Evolutionary conservation across 2,797 vertebrate species (phyloP).

Genomic region (Protosalanx chinensis): DNA sequence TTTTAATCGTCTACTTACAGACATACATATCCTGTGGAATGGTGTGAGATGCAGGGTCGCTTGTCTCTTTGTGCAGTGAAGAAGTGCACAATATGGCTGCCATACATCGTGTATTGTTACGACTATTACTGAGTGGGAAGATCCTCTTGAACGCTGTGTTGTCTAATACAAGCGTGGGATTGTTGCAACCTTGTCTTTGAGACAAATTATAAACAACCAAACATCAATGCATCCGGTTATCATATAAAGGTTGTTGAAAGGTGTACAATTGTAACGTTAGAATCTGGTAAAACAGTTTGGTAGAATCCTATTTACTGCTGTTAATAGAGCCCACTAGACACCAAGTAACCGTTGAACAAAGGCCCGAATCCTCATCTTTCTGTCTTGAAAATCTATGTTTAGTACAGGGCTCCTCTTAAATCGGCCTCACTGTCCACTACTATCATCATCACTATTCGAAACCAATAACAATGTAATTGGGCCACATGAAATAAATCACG

Average conservation of each 20-base stretch:
- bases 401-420: not conserved
- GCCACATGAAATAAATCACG: not conserved
- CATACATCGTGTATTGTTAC: slow-evolving; percentile 33
- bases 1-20: not conserved
- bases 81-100: slow-evolving; percentile 63
- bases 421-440: not conserved
- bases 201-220: slow-evolving; percentile 23
- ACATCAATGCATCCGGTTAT: not conserved
- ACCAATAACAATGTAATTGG: too few relatives aligned
- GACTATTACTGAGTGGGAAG: slow-evolving; percentile 30
- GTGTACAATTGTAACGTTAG: not conserved
- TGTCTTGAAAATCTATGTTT: not conserved
- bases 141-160: slow-evolving; percentile 30
- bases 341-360: slow-evolving; percentile 1
- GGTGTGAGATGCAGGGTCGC: not conserved
- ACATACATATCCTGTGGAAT: not conserved
- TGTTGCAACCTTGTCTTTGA: slow-evolving; percentile 50
- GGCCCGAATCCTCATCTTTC: not conserved
- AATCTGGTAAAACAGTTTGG: not conserved
- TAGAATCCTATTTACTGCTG: not conserved
- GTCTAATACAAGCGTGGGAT: slow-evolving; percentile 41
- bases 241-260: not conserved
- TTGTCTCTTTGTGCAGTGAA: slow-evolving; percentile 19
- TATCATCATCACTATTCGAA: not conserved
- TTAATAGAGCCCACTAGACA: not conserved